Conservation (phyloP, 1,140 invertebrate species). For the Magallana ariakensis region DNA sequence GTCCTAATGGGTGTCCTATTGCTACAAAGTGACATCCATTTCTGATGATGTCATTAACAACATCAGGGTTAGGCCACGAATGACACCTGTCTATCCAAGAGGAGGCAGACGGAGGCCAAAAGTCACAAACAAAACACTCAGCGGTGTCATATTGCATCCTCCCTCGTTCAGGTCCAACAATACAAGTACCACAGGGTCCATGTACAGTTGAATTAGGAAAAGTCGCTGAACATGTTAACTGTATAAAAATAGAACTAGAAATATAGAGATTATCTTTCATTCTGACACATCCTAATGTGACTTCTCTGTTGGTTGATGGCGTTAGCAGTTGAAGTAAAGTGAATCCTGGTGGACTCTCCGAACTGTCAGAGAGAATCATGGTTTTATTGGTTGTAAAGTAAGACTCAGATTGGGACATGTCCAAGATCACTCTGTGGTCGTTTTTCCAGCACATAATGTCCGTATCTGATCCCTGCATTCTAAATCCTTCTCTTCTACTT, state of each 20-base stretch:
- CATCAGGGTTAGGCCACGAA: not conserved
- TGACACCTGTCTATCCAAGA: not conserved
- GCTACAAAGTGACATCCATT: conserved; percentile 1
- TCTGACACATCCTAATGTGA: not conserved
- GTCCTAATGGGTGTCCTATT: not conserved
- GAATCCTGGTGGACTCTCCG: not conserved
- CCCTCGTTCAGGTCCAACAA: not conserved
- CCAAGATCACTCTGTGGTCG: not conserved
- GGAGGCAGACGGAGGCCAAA: not conserved
- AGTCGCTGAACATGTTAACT: not conserved
- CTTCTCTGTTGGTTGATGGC: not conserved
- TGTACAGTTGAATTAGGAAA: not conserved
- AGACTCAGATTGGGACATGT: not conserved
- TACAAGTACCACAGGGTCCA: not conserved
- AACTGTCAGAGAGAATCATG: not conserved
- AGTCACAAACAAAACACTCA: not conserved
- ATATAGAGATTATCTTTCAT: not conserved
- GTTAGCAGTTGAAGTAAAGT: not conserved
- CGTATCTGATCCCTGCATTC: not conserved
- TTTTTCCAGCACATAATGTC: not conserved
- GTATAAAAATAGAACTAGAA: not conserved
- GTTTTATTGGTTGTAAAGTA: not conserved
- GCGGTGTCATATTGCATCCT: not conserved
- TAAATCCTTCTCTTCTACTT: not conserved
- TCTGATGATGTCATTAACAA: not conserved